These are phyloP conservation scores for Drosophila villosipedis DNA, from an alignment of 2,888 invertebrate genomes.

Conservation along the genomic window DNA sequence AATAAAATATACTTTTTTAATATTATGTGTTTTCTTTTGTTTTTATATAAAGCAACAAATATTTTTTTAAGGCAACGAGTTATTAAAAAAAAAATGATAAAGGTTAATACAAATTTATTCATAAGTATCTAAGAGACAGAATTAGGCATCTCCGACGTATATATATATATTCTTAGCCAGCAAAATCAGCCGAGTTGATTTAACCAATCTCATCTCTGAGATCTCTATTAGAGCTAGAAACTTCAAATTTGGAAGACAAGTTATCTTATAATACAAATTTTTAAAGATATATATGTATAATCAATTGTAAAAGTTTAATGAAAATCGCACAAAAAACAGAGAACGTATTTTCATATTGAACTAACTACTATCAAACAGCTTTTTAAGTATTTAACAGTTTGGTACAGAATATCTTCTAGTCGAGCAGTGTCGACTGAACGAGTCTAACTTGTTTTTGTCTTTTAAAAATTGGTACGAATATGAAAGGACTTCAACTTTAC, in stretches of 20 bases:
- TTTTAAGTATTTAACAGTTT: background rate
- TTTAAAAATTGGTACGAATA: background rate
- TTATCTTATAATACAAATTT: background rate
- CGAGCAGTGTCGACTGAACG: background rate
- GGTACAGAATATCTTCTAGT: background rate
- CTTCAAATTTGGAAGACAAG: background rate
- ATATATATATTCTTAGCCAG: background rate
- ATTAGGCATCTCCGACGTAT: background rate
- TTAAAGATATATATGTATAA: too few relatives aligned
- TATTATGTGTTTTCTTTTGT: background rate
- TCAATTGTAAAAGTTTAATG: background rate
- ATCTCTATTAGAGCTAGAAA: accelerated
- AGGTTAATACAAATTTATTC: accelerated
- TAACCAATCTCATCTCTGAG: background rate
- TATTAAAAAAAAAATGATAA: background rate
- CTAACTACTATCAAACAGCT: accelerated
- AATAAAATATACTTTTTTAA: background rate
- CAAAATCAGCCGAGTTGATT: background rate
- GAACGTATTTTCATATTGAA: background rate
- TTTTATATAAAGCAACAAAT: background rate
- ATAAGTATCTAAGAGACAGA: accelerated
- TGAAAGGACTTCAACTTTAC: background rate
- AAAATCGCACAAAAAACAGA: background rate
- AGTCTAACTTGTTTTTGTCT: background rate
- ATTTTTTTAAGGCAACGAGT: background rate